phyloP scores from a whole-genome alignment of 1,140 invertebrate species.

The Hycleus phaleratus region DNA sequence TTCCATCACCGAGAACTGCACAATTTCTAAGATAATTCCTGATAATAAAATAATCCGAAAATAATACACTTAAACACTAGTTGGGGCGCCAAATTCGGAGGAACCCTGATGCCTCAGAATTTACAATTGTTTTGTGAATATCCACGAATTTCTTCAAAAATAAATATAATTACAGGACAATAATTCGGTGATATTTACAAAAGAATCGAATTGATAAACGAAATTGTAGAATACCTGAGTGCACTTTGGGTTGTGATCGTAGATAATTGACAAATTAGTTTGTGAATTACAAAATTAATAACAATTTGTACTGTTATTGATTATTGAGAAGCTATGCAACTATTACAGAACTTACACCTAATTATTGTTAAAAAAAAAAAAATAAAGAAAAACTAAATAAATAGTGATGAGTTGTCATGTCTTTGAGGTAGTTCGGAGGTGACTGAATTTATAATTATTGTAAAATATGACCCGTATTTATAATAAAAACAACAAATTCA shows the following conservation, averaged over 20 bases:
- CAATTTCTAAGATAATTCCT: not conserved
- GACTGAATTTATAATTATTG: constrained; percentile 9
- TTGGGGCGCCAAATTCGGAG: constrained; percentile 1
- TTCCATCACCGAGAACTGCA: not conserved
- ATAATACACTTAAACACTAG: no score
- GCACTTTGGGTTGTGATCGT: constrained; percentile 1
- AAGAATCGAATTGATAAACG: not conserved
- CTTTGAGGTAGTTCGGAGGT: constrained; percentile 10
- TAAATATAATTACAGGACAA: constrained; percentile 11
- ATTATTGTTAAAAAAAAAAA: not conserved
- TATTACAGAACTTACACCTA: not conserved
- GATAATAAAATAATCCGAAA: not conserved
- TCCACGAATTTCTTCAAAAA: constrained; percentile 1
- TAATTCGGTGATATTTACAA: not conserved
- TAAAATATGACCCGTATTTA: constrained; percentile 13
- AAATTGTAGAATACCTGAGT: constrained; percentile 2
- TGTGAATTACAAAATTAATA: not conserved
- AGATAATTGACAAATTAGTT: not conserved
- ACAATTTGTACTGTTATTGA: not conserved
- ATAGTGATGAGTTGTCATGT: constrained; percentile 14
- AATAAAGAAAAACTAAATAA: constrained; percentile 7
- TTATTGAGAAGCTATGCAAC: not conserved
- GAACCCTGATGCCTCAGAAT: constrained; percentile 27
- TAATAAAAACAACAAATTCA: constrained; percentile 8
- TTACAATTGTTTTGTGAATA: not conserved